Evolutionary conservation across 1,140 invertebrate genomes (phyloP), one percentile per base, ranked within the genome.

Genomic region (Agrilus planipennis): DNA sequence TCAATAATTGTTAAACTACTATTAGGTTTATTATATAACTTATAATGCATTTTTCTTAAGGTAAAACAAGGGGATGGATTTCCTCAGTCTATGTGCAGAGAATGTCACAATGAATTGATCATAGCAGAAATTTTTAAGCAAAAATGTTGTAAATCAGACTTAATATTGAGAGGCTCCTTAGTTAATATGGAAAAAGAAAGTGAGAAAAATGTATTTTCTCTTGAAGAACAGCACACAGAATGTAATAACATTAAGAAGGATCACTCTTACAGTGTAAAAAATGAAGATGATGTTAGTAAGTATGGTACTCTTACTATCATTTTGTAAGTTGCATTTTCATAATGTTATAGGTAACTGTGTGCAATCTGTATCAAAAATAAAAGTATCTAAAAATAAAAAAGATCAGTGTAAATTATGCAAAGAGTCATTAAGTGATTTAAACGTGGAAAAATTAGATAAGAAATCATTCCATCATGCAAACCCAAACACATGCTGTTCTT

Each of bases 401-500:
- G 27, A 25, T 28, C n/a, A n/a, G 20, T 30, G 5, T 14, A 28
- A 25, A 6, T 6, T 34, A 14, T 17, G 19, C 5, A 35, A n/a
- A 34, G n/a, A 21, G 11, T 3, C 18, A 23, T 22, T 34, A 5
- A 18, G n/a, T 22, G 6, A 25, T 12, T n/a, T n/a, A n/a, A n/a
- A n/a, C 2, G 15, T 22, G 16, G 23, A 25, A 10, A 18, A 32
- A 25, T 34, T 31, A 9, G 12, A 41, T 19, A 21, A 34, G 5
- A n/a, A 34, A 25, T 7, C 3, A 23, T 34, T 5, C 10, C 40
- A 41, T 25, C 18, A 41, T 25, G n/a, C 5, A 15, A 28, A 14
- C 9, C 10, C n/a, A 16, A 50, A 58, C 43, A 53, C 49, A 30
- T 60, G 58, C 41, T 41, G 39, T 21, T 29, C 52, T 22, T 60